Evolutionary conservation across 2,888 invertebrate genomes (phyloP).

Genomic region (Dynastes hyllus): DNA sequence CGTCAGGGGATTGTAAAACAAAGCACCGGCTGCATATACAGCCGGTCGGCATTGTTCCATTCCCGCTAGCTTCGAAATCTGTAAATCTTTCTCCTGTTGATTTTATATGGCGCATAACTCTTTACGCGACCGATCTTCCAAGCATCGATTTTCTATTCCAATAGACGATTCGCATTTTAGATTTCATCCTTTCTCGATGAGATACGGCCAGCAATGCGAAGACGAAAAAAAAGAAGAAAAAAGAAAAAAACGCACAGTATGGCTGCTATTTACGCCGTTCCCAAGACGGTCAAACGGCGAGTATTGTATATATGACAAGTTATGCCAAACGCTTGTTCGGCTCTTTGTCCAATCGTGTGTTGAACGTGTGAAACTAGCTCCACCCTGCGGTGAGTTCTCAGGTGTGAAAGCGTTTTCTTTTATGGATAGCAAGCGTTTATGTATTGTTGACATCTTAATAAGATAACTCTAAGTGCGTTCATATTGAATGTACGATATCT

Average conservation of each 20-base stretch:
- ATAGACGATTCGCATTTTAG: background rate
- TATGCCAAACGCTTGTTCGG: conserved; percentile 29
- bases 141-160: conserved; percentile 13
- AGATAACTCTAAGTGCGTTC: background rate
- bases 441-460: conserved; percentile 36
- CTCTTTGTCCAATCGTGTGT: conserved; percentile 43
- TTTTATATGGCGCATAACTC: conserved; percentile 36
- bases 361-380: conserved; percentile 52
- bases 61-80: conserved; percentile 8
- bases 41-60: conserved; percentile 18
- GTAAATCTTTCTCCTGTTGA: conserved; percentile 39
- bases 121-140: background rate
- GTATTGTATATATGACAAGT: conserved; percentile 41
- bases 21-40: conserved; percentile 17
- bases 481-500: background rate
- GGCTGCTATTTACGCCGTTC: conserved; percentile 56
- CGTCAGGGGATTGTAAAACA: conserved; percentile 50
- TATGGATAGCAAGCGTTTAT: conserved; percentile 9
- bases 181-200: conserved; percentile 9
- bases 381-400: conserved; percentile 58
- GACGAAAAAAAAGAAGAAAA: conserved; percentile 8
- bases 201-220: background rate
- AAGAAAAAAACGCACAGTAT: conserved; percentile 23
- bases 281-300: conserved; percentile 26
- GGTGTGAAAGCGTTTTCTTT: conserved; percentile 56